Evolutionary conservation across 2,113 vertebrate species (phyloP).

Genomic region (Tangachromis dhanisi): DNA sequence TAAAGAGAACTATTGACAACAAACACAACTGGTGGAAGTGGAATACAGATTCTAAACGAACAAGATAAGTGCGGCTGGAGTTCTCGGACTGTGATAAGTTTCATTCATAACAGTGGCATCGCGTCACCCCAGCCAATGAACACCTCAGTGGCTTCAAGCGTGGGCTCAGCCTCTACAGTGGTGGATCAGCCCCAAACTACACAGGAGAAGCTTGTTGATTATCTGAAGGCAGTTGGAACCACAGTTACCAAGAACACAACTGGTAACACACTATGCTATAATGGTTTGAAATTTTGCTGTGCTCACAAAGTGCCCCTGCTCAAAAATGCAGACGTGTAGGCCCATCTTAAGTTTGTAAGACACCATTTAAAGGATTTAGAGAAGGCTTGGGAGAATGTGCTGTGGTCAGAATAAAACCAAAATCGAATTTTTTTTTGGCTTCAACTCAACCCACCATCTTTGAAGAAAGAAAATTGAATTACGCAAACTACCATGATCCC

Average conservation of each 20-base stretch:
- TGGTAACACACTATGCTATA: neutral
- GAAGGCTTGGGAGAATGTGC: neutral
- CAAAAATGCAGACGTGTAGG: neutral
- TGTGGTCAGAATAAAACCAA: neutral
- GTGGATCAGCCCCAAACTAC: neutral
- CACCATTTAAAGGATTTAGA: neutral
- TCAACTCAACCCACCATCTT: neutral
- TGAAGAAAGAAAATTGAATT: neutral
- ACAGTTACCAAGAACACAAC: neutral
- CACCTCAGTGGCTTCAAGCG: neutral
- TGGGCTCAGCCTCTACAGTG: neutral
- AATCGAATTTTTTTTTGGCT: accelerated
- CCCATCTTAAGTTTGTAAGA: neutral
- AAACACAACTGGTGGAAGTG: neutral
- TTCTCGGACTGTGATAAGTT: neutral
- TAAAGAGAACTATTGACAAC: neutral
- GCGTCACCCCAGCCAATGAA: neutral
- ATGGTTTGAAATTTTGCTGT: neutral
- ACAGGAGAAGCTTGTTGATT: neutral
- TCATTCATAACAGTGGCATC: neutral
- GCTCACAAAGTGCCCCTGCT: neutral
- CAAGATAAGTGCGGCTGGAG: neutral
- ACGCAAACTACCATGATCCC: neutral
- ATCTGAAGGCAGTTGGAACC: neutral
- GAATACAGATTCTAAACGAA: neutral